Conservation (phyloP, 2,797 vertebrate genomes). For the Chaunax sp. region DNA sequence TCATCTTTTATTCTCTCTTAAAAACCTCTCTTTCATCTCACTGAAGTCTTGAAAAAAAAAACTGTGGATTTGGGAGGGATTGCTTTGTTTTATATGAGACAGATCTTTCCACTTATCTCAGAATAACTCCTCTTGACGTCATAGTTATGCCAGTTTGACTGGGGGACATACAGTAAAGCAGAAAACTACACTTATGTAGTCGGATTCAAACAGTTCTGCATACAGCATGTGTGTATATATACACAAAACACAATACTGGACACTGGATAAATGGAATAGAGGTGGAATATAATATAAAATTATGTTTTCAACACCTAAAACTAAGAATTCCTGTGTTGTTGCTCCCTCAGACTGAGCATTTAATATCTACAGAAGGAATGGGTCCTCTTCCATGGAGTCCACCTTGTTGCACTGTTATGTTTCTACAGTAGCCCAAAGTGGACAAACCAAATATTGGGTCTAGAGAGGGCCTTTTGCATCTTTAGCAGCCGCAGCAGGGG, state of each 20-base stretch:
- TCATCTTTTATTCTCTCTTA: constrained; percentile 63
- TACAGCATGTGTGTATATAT: not conserved
- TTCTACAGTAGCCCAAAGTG: no score
- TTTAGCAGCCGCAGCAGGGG: no score
- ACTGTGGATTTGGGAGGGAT: constrained; percentile 36
- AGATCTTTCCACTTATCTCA: constrained; percentile 41
- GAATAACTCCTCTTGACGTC: constrained; percentile 28
- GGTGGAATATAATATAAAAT: no score
- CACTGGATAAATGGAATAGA: no score
- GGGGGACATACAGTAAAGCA: not conserved
- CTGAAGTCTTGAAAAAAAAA: constrained; percentile 14
- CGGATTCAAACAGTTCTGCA: constrained; percentile 1
- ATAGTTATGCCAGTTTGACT: not conserved
- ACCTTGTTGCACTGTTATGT: no score
- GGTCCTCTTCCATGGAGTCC: no score
- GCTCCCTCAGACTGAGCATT: no score
- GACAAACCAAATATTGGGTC: no score
- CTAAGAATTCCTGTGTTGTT: no score
- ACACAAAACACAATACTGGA: not conserved
- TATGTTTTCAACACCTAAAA: no score
- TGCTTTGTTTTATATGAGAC: constrained; percentile 34
- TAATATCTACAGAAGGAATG: no score
- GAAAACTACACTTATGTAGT: not conserved
- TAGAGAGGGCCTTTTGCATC: no score
- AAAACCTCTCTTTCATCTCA: constrained; percentile 26